phyloP scores from a whole-genome alignment of 2,888 invertebrate genomes.

The Eupithecia inturbata region DNA sequence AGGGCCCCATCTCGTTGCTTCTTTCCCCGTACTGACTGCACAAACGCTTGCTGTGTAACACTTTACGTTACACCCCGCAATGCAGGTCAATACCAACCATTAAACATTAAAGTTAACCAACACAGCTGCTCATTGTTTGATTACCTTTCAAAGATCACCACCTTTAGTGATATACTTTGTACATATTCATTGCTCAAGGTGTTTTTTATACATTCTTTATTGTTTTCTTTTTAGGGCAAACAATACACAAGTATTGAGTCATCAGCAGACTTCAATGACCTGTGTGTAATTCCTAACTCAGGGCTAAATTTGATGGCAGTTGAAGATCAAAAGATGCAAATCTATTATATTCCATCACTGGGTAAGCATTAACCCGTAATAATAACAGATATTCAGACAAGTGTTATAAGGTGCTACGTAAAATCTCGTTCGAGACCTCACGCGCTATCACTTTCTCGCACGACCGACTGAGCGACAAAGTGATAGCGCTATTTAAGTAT shows the following conservation, averaged over 20 bases:
- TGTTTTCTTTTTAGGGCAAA: constrained; percentile 87
- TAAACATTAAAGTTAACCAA: neutral
- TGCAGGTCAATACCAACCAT: no score
- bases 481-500: no score
- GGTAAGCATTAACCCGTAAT: constrained; percentile 59
- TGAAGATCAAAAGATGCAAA: constrained; percentile 96
- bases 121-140: neutral
- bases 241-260: constrained; percentile 97
- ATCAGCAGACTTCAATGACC: constrained; percentile 93
- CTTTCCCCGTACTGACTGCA: no score
- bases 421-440: neutral
- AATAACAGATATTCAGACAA: neutral
- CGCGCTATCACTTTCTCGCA: neutral
- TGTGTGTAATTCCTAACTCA: constrained; percentile 94
- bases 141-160: neutral
- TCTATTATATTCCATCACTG: constrained; percentile 95
- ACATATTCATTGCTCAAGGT: neutral
- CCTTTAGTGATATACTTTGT: neutral
- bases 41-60: no score
- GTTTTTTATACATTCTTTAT: neutral
- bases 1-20: no score
- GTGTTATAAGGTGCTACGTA: neutral
- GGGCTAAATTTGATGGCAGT: constrained; percentile 97
- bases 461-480: no score
- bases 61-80: no score